phyloP scores from a whole-genome alignment of 2,113 vertebrate genomes.

The Lycocorax pyrrhopterus region DNA sequence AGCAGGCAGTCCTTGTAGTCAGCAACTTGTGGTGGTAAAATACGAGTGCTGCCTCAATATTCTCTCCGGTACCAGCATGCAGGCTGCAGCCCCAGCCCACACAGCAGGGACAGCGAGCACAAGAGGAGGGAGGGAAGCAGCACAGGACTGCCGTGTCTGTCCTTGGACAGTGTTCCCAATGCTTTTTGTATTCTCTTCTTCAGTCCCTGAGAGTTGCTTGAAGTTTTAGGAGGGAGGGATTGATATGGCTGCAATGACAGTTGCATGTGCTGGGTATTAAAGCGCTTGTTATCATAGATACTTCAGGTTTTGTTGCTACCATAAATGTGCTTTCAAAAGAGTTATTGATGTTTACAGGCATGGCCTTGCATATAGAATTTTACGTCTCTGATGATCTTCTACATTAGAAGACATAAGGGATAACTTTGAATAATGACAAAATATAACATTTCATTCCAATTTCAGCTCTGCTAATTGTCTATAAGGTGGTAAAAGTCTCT shows the following conservation, averaged over 20 bases:
- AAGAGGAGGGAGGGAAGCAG: background rate
- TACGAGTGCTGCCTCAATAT: background rate
- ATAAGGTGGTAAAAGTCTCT: background rate
- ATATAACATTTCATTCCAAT: background rate
- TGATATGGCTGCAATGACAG: background rate
- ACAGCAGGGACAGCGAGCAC: accelerated
- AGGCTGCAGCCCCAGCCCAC: background rate
- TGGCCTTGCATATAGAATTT: background rate
- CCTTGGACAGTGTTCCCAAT: background rate
- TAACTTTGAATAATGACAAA: background rate
- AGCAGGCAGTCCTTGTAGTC: background rate
- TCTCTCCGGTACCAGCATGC: background rate
- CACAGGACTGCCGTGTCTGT: background rate
- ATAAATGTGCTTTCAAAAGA: background rate
- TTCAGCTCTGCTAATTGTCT: background rate
- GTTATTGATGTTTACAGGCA: background rate
- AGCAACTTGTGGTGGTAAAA: background rate
- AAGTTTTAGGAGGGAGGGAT: background rate
- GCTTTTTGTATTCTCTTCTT: background rate
- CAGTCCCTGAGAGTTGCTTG: background rate
- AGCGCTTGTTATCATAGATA: background rate
- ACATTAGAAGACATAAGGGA: background rate
- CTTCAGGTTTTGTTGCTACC: background rate
- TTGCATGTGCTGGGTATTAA: background rate
- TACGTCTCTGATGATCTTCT: background rate